Conservation (phyloP, 2,888 invertebrate genomes). For the Cantharis flavilabris region DNA sequence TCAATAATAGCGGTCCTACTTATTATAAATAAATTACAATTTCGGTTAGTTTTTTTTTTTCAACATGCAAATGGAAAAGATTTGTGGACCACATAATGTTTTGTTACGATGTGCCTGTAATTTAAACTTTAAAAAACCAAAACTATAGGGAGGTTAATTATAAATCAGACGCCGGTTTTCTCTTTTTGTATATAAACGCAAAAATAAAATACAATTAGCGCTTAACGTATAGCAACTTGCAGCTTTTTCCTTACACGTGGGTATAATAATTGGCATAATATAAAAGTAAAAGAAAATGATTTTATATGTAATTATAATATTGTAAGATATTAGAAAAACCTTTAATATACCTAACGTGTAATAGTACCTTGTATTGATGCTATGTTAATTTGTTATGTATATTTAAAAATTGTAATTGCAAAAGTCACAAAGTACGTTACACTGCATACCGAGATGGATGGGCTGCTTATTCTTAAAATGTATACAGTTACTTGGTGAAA, state of each 20-base stretch:
- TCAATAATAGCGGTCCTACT: background rate
- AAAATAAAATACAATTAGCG: background rate
- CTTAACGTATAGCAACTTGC: background rate
- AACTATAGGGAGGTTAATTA: background rate
- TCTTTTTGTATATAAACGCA: background rate
- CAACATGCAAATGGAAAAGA: background rate
- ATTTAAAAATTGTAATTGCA: background rate
- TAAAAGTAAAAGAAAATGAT: background rate
- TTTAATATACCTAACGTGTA: background rate
- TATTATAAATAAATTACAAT: background rate
- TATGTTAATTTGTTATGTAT: too few relatives aligned
- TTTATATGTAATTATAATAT: background rate
- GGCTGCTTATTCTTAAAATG: background rate
- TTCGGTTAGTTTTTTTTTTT: background rate
- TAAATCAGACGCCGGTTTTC: background rate
- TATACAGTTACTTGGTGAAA: background rate
- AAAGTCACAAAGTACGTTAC: background rate
- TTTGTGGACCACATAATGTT: background rate
- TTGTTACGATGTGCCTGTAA: background rate
- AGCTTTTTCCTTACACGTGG: background rate
- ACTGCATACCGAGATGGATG: background rate
- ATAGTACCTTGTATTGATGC: too few relatives aligned
- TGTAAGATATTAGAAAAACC: background rate
- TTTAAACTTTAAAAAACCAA: background rate
- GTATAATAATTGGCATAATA: background rate